These are phyloP conservation scores for Endomychus coccineus DNA, from an alignment of 2,888 invertebrate genomes.

Conservation along the genomic window DNA sequence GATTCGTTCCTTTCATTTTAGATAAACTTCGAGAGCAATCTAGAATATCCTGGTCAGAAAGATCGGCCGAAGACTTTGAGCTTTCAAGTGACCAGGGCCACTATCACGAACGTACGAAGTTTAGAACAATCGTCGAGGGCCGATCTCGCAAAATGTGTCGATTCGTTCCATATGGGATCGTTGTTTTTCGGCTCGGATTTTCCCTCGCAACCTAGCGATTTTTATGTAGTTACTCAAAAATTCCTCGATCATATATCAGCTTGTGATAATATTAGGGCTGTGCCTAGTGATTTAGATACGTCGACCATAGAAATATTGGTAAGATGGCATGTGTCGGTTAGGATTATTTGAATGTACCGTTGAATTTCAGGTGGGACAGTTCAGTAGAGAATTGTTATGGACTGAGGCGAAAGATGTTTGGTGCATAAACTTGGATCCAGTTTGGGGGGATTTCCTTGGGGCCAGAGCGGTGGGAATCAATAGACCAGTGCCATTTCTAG, in stretches of 20 bases:
- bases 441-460: conserved; percentile 89
- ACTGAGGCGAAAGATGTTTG: conserved; percentile 82
- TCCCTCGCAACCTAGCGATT: conserved; percentile 62
- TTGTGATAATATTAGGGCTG: conserved; percentile 44
- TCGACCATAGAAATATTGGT: conserved; percentile 34
- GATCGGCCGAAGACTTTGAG: conserved; percentile 85
- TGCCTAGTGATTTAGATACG: conserved; percentile 35
- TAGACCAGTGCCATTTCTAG: conserved; percentile 71
- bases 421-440: conserved; percentile 80
- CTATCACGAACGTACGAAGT: conserved; percentile 62
- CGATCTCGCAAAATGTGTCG: conserved; percentile 71
- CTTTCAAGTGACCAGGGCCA: conserved; percentile 70
- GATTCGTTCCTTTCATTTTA: conserved; percentile 38
- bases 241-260: conserved; percentile 62
- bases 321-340: no score
- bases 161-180: conserved; percentile 67
- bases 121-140: conserved; percentile 63
- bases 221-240: conserved; percentile 73
- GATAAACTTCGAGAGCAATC: conserved; percentile 70
- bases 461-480: conserved; percentile 67
- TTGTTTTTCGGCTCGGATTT: conserved; percentile 72
- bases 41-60: conserved; percentile 70
- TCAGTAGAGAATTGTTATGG: conserved; percentile 54
- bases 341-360: conserved; percentile 6
- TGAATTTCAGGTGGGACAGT: conserved; percentile 35